A percentile compares a stretch with the other conserved stretches of the same genome.
Evolutionary conservation across 2,113 vertebrate species (phyloP).

Genomic region (Albula goreensis): DNA sequence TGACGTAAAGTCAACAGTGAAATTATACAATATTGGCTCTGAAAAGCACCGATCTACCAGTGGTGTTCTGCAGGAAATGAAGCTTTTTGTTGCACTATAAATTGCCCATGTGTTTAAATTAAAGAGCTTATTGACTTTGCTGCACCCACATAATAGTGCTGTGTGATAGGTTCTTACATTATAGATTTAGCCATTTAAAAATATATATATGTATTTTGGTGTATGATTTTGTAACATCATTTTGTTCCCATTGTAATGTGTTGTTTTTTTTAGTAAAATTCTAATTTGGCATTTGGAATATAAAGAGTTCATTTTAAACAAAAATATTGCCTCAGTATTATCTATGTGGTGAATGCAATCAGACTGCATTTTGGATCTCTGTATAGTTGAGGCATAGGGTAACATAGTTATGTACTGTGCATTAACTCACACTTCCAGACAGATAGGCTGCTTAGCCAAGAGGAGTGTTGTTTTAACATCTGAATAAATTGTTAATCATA

Average conservation of each 20-base stretch:
- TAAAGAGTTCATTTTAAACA: background rate
- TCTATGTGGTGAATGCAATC: too few relatives aligned
- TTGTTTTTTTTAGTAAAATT: background rate
- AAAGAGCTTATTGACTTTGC: background rate
- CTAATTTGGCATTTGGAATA: too few relatives aligned
- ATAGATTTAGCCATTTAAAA: background rate
- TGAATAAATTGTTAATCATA: too few relatives aligned
- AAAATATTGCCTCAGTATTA: background rate
- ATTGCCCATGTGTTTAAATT: background rate
- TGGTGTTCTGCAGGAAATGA: background rate
- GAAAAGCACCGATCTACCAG: background rate
- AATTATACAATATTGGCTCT: background rate
- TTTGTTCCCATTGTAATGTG: background rate
- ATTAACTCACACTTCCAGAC: too few relatives aligned
- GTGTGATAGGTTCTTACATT: background rate
- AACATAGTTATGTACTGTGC: too few relatives aligned
- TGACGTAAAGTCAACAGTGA: background rate
- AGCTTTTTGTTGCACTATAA: background rate
- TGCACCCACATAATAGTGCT: background rate
- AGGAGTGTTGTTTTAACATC: too few relatives aligned
- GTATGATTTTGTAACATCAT: too few relatives aligned
- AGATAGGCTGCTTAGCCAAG: too few relatives aligned
- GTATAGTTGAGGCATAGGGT: too few relatives aligned
- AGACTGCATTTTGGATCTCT: too few relatives aligned
- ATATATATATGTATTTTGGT: background rate